Conservation (phyloP, 2,113 vertebrate genomes). For the Toxotes chatareus region DNA sequence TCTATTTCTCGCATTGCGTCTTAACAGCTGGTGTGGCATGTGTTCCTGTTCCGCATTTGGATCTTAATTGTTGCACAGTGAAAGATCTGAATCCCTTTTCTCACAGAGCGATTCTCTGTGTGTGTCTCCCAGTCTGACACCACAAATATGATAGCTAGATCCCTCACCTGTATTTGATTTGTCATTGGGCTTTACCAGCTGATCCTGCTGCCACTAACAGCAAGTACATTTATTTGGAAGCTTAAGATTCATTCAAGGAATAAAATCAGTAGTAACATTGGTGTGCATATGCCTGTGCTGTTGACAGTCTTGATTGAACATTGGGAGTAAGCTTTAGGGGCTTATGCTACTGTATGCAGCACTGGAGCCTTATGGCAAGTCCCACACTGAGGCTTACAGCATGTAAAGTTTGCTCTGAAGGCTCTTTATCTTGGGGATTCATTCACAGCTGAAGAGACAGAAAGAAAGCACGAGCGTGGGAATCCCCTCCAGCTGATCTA, state of each 20-base stretch:
- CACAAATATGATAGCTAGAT: background rate
- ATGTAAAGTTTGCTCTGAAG: slow-evolving; percentile 44
- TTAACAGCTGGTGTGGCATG: slow-evolving; percentile 54
- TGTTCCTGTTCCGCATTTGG: slow-evolving; percentile 55
- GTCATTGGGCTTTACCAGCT: slow-evolving; percentile 49
- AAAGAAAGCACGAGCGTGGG: slow-evolving; percentile 33
- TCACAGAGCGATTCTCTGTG: background rate
- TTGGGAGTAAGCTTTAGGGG: slow-evolving; percentile 34
- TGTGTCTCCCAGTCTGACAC: background rate
- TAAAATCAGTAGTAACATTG: slow-evolving; percentile 49
- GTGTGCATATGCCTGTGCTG: slow-evolving; percentile 14
- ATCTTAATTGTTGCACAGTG: slow-evolving; percentile 41
- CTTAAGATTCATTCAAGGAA: slow-evolving; percentile 50
- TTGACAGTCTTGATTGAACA: slow-evolving; percentile 44
- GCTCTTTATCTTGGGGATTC: slow-evolving; percentile 49
- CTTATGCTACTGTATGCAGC: slow-evolving; percentile 39
- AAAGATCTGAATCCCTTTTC: slow-evolving; percentile 20
- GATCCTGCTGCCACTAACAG: slow-evolving; percentile 31
- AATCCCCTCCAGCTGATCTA: slow-evolving; percentile 51
- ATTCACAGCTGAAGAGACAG: slow-evolving; percentile 35
- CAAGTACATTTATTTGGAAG: slow-evolving; percentile 50
- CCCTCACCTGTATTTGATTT: slow-evolving; percentile 56
- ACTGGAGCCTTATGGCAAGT: slow-evolving; percentile 29
- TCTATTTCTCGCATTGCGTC: slow-evolving; percentile 14
- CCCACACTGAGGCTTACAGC: slow-evolving; percentile 36